Evolutionary conservation across 2,113 vertebrate genomes (phyloP).

Genomic region (Cepphus grylle): DNA sequence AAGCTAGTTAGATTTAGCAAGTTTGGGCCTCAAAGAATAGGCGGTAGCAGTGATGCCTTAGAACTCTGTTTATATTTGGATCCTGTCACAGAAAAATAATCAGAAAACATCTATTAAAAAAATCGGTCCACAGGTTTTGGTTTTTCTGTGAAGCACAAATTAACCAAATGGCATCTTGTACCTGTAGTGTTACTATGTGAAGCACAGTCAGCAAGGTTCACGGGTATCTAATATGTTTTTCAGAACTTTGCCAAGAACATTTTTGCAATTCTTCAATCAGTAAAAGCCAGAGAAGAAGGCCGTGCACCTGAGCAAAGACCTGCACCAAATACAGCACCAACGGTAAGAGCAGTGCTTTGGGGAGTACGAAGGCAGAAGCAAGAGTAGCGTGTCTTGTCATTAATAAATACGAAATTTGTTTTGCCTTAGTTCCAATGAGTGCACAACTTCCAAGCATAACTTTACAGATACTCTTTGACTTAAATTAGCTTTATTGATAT

Average conservation of each 20-base stretch:
- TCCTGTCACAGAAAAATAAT: not conserved
- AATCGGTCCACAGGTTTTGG: not conserved
- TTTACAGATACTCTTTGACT: not conserved
- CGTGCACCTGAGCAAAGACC: slow-evolving; percentile 94
- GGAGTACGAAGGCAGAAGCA: not conserved
- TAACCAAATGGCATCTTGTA: not conserved
- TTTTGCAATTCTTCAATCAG: slow-evolving; percentile 98
- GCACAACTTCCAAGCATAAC: not conserved
- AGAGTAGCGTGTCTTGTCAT: not conserved
- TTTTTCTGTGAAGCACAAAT: not conserved
- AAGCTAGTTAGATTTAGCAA: not conserved
- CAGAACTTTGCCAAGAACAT: slow-evolving; percentile 99
- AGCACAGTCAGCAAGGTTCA: not conserved
- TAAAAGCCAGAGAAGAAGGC: slow-evolving; percentile 98
- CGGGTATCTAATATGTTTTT: slow-evolving; percentile 25
- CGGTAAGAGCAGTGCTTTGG: slow-evolving; percentile 72
- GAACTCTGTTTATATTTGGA: not conserved
- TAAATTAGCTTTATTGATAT: not conserved
- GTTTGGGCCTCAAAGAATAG: not conserved
- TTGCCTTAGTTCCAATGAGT: not conserved
- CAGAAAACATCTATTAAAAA: not conserved
- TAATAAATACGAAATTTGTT: not conserved
- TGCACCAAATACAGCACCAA: slow-evolving; percentile 87
- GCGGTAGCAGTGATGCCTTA: rapidly evolving
- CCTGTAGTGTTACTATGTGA: not conserved